phyloP scores from a whole-genome alignment of 2,113 vertebrate species.

The Gopherus evgoodei region DNA sequence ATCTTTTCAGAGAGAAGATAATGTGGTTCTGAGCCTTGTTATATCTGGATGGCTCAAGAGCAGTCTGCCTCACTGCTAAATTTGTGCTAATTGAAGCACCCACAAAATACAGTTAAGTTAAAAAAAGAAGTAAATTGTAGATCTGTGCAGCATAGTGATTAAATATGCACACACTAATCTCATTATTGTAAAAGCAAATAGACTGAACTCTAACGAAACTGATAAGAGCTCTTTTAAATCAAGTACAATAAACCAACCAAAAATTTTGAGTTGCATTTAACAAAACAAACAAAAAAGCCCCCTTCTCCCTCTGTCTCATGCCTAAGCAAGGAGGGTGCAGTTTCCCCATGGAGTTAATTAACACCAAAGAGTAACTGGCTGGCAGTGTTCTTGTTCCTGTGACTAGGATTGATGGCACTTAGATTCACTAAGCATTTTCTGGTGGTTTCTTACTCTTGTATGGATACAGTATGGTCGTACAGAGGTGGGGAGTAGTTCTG shows the following conservation, averaged over 20 bases:
- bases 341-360: neutral
- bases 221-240: neutral
- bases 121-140: neutral
- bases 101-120: neutral
- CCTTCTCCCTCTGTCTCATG: neutral
- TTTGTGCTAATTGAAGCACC: neutral
- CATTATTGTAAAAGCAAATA: slow-evolving; percentile 17
- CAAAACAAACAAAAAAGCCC: neutral
- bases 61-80: neutral
- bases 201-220: neutral
- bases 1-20: neutral
- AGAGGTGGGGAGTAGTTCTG: neutral
- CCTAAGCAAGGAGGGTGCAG: neutral
- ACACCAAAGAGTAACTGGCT: no score
- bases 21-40: neutral
- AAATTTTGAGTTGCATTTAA: neutral
- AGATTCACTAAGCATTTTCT: neutral
- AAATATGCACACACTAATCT: slow-evolving; percentile 8
- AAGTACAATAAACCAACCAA: neutral
- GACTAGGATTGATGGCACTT: no score
- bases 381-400: no score
- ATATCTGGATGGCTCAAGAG: neutral
- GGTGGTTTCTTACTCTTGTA: neutral
- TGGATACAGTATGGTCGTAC: no score
- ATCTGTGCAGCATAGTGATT: slow-evolving; percentile 4